A percentile compares a stretch with the other conserved stretches of the same genome.
phyloP scores from a whole-genome alignment of 2,888 invertebrate genomes.

The Leuctra nigra region DNA sequence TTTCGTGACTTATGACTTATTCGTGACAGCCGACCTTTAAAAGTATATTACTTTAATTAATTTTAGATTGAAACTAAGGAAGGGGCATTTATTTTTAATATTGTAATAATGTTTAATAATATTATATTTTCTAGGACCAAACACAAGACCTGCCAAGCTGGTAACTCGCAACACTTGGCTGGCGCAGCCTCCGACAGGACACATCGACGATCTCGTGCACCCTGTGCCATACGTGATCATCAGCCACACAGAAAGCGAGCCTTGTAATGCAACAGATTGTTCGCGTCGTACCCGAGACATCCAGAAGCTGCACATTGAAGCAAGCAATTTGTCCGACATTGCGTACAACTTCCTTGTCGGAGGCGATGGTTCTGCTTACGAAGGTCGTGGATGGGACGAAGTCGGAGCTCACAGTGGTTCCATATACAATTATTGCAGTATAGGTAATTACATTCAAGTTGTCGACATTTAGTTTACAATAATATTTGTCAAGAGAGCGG shows the following conservation, averaged over 20 bases:
- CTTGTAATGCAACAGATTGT: slow-evolving; percentile 48
- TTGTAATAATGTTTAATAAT: too few species aligned
- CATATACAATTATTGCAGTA: slow-evolving; percentile 57
- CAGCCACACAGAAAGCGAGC: slow-evolving; percentile 57
- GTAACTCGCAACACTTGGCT: slow-evolving; percentile 58
- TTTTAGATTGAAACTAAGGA: too few species aligned
- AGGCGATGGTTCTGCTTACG: slow-evolving; percentile 68
- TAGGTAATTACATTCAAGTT: slow-evolving; percentile 49
- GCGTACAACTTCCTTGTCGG: slow-evolving; percentile 73
- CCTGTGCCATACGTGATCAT: slow-evolving; percentile 33
- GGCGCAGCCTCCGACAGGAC: slow-evolving; percentile 49
- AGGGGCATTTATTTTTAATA: too few species aligned
- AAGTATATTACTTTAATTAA: too few species aligned
- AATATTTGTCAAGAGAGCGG: too few species aligned
- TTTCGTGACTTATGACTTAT: too few species aligned
- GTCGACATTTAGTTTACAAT: too few species aligned
- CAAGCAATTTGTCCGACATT: slow-evolving; percentile 57
- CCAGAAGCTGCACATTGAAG: slow-evolving; percentile 64
- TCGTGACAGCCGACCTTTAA: too few species aligned
- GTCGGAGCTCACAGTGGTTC: slow-evolving; percentile 63
- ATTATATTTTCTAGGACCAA: too few species aligned
- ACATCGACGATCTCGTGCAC: slow-evolving; percentile 28
- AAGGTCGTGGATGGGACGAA: slow-evolving; percentile 66
- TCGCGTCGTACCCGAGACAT: slow-evolving; percentile 42
- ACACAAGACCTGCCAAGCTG: too few species aligned